These are phyloP conservation scores for Potamilus streckersoni DNA, from an alignment of 1,140 invertebrate species.

Conservation along the genomic window DNA sequence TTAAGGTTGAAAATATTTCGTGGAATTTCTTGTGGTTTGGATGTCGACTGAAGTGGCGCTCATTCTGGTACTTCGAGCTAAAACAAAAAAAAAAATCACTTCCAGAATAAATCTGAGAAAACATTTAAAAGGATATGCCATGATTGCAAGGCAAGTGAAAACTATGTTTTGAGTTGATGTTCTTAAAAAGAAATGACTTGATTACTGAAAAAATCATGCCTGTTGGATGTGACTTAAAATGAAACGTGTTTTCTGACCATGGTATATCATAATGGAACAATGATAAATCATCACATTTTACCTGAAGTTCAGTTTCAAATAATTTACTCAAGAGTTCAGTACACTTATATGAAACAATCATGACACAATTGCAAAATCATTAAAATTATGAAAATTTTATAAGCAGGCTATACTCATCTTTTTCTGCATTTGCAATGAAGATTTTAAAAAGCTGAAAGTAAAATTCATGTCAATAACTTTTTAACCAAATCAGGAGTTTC, in stretches of 20 bases:
- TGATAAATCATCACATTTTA: too few relatives aligned
- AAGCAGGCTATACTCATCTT: too few relatives aligned
- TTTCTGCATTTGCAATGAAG: too few relatives aligned
- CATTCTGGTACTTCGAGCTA: conserved; percentile 59
- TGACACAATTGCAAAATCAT: too few relatives aligned
- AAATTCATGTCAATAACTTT: too few relatives aligned
- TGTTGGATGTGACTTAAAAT: not conserved
- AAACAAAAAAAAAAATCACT: conserved; percentile 27
- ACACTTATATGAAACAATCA: too few relatives aligned
- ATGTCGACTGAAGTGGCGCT: conserved; percentile 54
- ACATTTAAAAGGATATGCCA: not conserved
- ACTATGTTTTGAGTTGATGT: not conserved
- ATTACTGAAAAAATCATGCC: not conserved
- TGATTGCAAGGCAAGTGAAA: not conserved
- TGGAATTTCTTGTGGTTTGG: conserved; percentile 47
- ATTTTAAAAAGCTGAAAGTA: too few relatives aligned
- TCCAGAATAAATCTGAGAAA: not conserved
- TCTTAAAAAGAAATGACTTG: not conserved
- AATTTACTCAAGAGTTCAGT: too few relatives aligned
- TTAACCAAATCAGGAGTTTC: too few relatives aligned
- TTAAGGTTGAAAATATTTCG: conserved; percentile 57
- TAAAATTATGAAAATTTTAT: too few relatives aligned
- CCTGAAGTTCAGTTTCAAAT: too few relatives aligned
- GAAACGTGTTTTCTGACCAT: not conserved
- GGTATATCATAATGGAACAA: not conserved